Evolutionary conservation across 1,140 invertebrate genomes (phyloP), one percentile per base, ranked within the genome.

Genomic region (Hylaeus volcanicus): DNA sequence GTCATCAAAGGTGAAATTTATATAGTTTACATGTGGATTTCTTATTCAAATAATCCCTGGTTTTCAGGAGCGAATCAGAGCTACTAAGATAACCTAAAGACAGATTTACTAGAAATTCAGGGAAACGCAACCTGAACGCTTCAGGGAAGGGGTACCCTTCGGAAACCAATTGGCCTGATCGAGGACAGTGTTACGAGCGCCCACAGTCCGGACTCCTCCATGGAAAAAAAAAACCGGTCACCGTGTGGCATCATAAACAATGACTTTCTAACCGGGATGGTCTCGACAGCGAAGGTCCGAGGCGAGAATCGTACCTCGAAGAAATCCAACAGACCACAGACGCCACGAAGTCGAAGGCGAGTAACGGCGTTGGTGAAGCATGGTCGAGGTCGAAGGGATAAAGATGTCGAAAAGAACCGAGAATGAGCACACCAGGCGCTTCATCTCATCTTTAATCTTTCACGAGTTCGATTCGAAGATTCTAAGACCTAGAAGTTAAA

Each of bases 191-290:
- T 61, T n/a, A 56, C n/a, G 41, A 41, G 9, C 45, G 8, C 14
- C 26, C 26, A 14, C 56, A 1, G n/a, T 5, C 26, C 14, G 41
- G 26, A 2, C 41, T 45, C 9, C 5, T 1, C 14, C 3, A 3
- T 41, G 65, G 69, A 0, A 26, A 68, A 81, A 81, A 79, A 81
- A 81, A 80, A 83, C 81, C 82, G 79, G 80, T 83, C 74, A 37
- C 15, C 64, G 55, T 80, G 79, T 81, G 73, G 63, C n/a, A 64
- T 69, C 82, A 81, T 87, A 88, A 89, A 89, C 79, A 89, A 89
- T 88, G 84, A 88, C 86, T 88, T 86, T 89, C 82, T 89, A 88
- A 86, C 82, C 68, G 56, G 74, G 78, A 85, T 79, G 70, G 37
- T 45, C 58, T 15, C 4, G 8, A 6, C 14, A 5, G 37, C 26